phyloP scores from a whole-genome alignment of 2,888 invertebrate species.

The Orthosia cruda region DNA sequence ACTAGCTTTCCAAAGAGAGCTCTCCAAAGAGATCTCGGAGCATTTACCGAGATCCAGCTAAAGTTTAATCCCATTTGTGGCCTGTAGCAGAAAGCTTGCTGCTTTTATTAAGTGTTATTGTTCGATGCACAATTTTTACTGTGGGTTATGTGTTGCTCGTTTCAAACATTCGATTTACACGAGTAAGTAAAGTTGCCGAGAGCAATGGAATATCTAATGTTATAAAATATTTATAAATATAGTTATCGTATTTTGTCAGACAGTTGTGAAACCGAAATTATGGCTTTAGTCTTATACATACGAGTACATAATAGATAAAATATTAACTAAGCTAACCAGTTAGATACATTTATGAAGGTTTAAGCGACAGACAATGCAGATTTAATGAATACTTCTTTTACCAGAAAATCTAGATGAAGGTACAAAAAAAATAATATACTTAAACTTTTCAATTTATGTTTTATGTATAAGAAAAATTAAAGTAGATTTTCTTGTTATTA shows the following conservation, averaged over 20 bases:
- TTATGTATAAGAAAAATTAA: neutral
- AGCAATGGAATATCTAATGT: neutral
- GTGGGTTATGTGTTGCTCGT: neutral
- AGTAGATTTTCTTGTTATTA: neutral
- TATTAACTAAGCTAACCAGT: neutral
- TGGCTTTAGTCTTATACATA: neutral
- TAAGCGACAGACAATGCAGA: neutral
- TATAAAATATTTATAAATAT: slow-evolving; percentile 19
- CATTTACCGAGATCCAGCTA: too few relatives aligned
- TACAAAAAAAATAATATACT: neutral
- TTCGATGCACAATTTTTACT: slow-evolving; percentile 10
- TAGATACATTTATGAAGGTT: neutral
- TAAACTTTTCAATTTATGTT: neutral
- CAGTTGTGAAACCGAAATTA: neutral
- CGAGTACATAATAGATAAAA: neutral
- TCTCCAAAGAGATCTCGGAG: too few relatives aligned
- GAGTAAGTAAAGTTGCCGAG: slow-evolving; percentile 7
- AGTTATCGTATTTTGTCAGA: neutral
- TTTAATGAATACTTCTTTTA: neutral
- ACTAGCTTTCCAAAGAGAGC: too few relatives aligned
- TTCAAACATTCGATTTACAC: neutral
- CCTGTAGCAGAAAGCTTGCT: too few relatives aligned
- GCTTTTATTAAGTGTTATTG: neutral
- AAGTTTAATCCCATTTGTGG: too few relatives aligned
- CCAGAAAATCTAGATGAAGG: neutral